phyloP scores from a whole-genome alignment of 2,888 invertebrate genomes.

The Phortica magna region DNA sequence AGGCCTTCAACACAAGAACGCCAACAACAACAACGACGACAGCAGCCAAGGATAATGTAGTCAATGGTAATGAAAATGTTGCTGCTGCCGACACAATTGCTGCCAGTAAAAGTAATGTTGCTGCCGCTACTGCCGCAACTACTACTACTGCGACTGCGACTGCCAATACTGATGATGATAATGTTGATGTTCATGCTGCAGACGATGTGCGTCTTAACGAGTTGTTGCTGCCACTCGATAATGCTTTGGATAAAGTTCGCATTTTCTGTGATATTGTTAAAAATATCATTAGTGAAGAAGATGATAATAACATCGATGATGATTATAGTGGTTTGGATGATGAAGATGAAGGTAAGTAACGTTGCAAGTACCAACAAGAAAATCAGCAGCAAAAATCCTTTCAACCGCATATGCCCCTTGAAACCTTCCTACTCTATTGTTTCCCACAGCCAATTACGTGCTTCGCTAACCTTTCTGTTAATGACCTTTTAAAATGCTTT shows the following conservation, averaged over 20 bases:
- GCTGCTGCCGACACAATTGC: too few species aligned
- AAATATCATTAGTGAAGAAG: constrained; percentile 56
- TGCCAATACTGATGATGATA: constrained; percentile 26
- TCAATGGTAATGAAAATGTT: constrained; percentile 48
- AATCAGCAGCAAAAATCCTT: neutral
- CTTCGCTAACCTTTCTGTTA: constrained; percentile 36
- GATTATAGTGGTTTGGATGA: constrained; percentile 5
- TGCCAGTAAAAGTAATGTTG: constrained; percentile 32
- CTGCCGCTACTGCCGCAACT: constrained; percentile 19
- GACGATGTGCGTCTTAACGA: constrained; percentile 46
- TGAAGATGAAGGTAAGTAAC: constrained; percentile 5
- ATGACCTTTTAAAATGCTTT: neutral
- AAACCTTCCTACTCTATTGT: too few species aligned
- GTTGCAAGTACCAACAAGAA: neutral
- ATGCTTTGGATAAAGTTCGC: constrained; percentile 58
- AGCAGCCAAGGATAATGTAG: neutral
- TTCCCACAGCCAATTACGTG: constrained; percentile 34
- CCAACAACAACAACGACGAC: neutral
- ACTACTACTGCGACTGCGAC: constrained; percentile 41
- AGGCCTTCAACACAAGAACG: neutral
- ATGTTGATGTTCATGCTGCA: constrained; percentile 30
- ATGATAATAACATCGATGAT: constrained; percentile 21
- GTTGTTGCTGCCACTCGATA: constrained; percentile 58
- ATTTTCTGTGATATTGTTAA: constrained; percentile 63
- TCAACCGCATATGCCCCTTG: too few species aligned